A percentile compares a stretch with the other conserved stretches of the same genome.
Conservation (phyloP, 2,797 vertebrate species). For the Triplophysa yarkandensis region DNA sequence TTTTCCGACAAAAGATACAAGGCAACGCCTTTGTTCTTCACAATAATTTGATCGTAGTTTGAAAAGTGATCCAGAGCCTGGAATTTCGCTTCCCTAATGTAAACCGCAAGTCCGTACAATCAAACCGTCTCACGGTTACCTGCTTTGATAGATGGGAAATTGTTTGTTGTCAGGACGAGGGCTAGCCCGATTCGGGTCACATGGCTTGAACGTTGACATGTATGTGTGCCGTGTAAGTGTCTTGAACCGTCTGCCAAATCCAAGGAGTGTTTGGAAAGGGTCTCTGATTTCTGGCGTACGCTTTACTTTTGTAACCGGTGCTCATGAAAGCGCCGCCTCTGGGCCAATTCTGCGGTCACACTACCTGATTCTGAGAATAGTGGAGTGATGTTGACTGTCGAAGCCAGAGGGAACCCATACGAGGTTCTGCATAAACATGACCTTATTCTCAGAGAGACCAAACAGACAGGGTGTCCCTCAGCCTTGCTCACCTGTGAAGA, state of each 20-base stretch:
- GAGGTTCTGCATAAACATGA: slow-evolving; percentile 72
- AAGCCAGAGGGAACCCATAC: slow-evolving; percentile 79
- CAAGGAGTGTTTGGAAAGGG: slow-evolving; percentile 73
- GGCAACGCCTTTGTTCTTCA: slow-evolving; percentile 73
- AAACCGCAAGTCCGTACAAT: slow-evolving; percentile 70
- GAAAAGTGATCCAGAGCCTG: slow-evolving; percentile 72
- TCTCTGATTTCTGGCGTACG: slow-evolving; percentile 78
- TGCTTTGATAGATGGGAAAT: slow-evolving; percentile 64
- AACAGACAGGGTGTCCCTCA: slow-evolving; percentile 57
- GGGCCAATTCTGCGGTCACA: slow-evolving; percentile 81
- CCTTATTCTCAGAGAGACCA: slow-evolving; percentile 55
- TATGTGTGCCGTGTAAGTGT: slow-evolving; percentile 64
- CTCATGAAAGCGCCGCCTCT: slow-evolving; percentile 71
- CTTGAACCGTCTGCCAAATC: slow-evolving; percentile 77
- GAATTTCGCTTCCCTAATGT: slow-evolving; percentile 68
- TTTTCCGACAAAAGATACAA: slow-evolving; percentile 71
- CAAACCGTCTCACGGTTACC: slow-evolving; percentile 65
- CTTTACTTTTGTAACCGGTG: slow-evolving; percentile 65
- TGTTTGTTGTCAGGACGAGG: slow-evolving; percentile 44
- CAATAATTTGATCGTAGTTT: slow-evolving; percentile 75
- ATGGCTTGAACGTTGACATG: slow-evolving; percentile 26
- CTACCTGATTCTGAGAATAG: slow-evolving; percentile 78
- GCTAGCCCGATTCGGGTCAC: slow-evolving; percentile 21
- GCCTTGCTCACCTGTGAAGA: slow-evolving; percentile 77
- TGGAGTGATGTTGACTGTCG: slow-evolving; percentile 81